phyloP scores from a whole-genome alignment of 2,797 vertebrate genomes.

The Neosilurus hyrtlii region DNA sequence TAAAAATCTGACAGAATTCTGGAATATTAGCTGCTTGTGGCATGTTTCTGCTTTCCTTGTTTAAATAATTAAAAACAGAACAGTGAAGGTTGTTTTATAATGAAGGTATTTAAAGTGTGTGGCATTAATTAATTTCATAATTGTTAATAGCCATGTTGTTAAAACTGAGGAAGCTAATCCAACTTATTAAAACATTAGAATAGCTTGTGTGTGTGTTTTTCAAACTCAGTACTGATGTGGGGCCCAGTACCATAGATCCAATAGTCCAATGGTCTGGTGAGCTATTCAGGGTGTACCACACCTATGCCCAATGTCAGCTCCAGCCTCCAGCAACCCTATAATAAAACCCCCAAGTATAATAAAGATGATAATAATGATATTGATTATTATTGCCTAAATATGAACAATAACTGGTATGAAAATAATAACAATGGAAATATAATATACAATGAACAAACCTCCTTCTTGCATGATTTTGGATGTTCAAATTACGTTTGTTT shows the following conservation, averaged over 20 bases:
- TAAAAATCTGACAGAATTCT: not conserved
- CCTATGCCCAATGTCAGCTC: too few relatives aligned
- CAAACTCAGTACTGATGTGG: too few relatives aligned
- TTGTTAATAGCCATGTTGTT: not conserved
- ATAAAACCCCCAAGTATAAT: too few relatives aligned
- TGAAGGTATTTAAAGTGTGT: not conserved
- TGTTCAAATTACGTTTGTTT: not conserved
- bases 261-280: too few relatives aligned
- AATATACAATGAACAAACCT: not conserved
- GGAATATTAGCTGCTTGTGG: not conserved
- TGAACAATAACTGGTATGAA: not conserved
- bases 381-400: not conserved
- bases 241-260: too few relatives aligned
- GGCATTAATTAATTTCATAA: not conserved
- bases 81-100: not conserved
- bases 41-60: not conserved
- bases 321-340: too few relatives aligned
- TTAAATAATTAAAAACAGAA: not conserved
- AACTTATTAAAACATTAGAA: slow-evolving; percentile 3
- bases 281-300: too few relatives aligned
- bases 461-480: not conserved
- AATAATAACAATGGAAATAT: not conserved
- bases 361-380: too few relatives aligned
- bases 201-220: not conserved
- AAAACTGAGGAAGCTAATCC: not conserved